Conservation (phyloP, 2,888 invertebrate genomes). For the Hydrotaea diabolus region DNA sequence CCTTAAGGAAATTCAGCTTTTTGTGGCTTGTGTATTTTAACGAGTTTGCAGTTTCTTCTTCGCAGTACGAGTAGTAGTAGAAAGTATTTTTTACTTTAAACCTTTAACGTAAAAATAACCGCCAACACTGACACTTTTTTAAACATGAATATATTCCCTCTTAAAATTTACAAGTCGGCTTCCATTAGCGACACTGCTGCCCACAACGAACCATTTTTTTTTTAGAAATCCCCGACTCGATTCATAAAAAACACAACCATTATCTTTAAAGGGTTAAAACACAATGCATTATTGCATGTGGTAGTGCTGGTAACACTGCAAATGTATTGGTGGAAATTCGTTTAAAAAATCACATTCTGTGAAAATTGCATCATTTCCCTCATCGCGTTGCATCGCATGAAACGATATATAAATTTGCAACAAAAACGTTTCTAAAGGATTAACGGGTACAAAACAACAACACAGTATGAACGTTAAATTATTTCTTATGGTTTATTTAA, state of each 20-base stretch:
- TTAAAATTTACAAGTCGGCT: too few species aligned
- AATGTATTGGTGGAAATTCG: not conserved
- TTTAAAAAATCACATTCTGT: not conserved
- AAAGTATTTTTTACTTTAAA: too few species aligned
- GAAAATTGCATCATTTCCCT: constrained; percentile 13
- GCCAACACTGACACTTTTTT: too few species aligned
- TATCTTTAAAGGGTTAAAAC: constrained; percentile 20
- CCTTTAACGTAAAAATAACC: too few species aligned
- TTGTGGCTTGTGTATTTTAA: too few species aligned
- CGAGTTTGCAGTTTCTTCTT: too few species aligned
- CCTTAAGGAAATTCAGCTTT: too few species aligned
- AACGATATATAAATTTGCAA: not conserved
- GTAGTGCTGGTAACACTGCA: not conserved
- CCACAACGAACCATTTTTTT: not conserved
- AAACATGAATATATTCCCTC: too few species aligned
- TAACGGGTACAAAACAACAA: not conserved
- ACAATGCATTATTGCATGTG: constrained; percentile 1
- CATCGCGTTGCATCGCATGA: not conserved
- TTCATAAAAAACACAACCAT: not conserved
- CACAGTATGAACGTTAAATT: constrained; percentile 5
- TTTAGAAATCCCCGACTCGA: not conserved
- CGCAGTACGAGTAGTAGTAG: too few species aligned
- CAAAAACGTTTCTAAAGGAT: not conserved
- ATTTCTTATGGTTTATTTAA: constrained; percentile 37
- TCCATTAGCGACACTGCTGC: not conserved